phyloP scores from a whole-genome alignment of 2,113 vertebrate species.

The Motacilla tschutschensis region DNA sequence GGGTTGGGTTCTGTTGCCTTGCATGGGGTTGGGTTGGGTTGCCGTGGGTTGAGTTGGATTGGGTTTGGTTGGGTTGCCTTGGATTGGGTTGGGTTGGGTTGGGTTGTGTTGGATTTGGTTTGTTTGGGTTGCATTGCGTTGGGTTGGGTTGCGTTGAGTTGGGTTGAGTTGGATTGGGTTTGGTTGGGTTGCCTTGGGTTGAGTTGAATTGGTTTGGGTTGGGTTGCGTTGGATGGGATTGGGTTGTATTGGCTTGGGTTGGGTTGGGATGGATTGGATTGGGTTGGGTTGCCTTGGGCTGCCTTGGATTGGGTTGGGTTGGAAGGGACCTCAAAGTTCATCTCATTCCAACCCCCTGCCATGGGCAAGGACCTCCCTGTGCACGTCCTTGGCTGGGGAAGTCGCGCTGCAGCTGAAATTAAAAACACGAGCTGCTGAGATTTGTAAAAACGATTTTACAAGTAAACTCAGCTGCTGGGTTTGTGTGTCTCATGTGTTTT shows the following conservation, averaged over 20 bases:
- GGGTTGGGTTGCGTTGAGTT: accelerated
- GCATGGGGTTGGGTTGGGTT: accelerated
- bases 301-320: background rate
- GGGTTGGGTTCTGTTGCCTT: accelerated
- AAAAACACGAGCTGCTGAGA: background rate
- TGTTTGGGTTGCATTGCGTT: accelerated
- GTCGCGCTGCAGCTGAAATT: accelerated
- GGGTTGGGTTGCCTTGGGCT: accelerated
- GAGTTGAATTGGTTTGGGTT: accelerated
- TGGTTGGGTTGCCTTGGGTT: background rate
- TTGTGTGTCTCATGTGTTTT: accelerated
- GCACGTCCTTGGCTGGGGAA: background rate
- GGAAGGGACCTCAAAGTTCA: background rate
- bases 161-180: accelerated
- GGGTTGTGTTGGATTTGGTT: accelerated
- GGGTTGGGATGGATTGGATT: accelerated
- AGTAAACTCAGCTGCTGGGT: background rate
- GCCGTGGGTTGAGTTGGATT: accelerated
- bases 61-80: accelerated
- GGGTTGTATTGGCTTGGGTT: accelerated
- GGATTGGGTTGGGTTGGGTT: too few species aligned
- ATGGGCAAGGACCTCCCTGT: background rate
- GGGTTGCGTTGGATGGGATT: accelerated
- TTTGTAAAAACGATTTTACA: accelerated
- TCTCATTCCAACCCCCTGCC: background rate